A percentile compares a stretch with the other conserved stretches of the same genome.
phyloP scores from a whole-genome alignment of 2,888 invertebrate species.

The Tetragnatha montana region DNA sequence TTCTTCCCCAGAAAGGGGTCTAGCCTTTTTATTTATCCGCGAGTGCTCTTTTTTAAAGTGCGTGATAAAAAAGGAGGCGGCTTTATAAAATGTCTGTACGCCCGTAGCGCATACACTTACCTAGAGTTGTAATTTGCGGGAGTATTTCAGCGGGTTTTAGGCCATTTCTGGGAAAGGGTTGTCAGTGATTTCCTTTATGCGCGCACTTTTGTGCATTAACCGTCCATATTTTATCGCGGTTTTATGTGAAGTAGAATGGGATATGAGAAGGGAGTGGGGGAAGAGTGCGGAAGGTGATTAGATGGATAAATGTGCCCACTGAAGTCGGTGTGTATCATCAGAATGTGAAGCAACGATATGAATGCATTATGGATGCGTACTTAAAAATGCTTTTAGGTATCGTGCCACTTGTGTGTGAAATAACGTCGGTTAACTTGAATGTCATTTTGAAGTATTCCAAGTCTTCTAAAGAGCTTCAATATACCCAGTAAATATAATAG shows the following conservation, averaged over 20 bases:
- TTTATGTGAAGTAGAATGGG: neutral
- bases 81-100: slow-evolving; percentile 12
- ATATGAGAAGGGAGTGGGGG: neutral
- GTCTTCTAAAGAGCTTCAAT: too few species aligned
- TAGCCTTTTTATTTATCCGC: slow-evolving; percentile 17
- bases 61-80: slow-evolving; percentile 7
- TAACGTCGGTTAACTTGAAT: too few species aligned
- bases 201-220: slow-evolving; percentile 18
- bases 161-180: slow-evolving; percentile 21
- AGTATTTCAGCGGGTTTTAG: slow-evolving; percentile 42
- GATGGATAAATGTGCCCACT: neutral
- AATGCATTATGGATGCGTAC: too few species aligned
- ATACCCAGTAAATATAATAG: too few species aligned
- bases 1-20: slow-evolving; percentile 24
- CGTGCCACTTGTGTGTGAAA: too few species aligned
- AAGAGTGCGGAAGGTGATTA: neutral
- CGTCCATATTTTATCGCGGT: neutral
- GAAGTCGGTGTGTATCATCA: neutral
- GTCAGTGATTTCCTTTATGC: slow-evolving; percentile 31
- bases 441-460: too few species aligned
- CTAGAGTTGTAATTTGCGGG: slow-evolving; percentile 31
- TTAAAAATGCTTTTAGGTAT: too few species aligned
- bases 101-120: neutral
- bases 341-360: too few species aligned
- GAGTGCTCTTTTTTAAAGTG: slow-evolving; percentile 30